Evolutionary conservation across 2,888 invertebrate species (phyloP).

Genomic region (Desoria tigrina): DNA sequence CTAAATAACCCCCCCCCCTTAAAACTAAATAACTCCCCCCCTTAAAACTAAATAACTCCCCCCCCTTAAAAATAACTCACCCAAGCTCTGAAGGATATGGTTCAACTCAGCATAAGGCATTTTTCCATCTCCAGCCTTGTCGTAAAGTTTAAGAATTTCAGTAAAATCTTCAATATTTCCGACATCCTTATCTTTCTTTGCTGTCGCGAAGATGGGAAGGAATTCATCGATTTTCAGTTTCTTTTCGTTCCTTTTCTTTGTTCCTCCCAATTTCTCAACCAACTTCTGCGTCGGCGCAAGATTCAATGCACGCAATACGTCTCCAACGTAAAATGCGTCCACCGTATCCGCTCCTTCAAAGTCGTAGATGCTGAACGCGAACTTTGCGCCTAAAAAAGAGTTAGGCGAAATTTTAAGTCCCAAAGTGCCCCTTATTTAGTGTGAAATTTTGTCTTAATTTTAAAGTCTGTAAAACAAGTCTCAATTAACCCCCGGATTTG

Average conservation of each 20-base stretch:
- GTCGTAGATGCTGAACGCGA: conserved; percentile 94
- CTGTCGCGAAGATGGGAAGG: conserved; percentile 94
- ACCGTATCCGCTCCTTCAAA: conserved; percentile 84
- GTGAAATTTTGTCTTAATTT: conserved; percentile 10
- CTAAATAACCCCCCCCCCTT: no score
- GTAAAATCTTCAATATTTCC: conserved; percentile 98
- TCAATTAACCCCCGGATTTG: no score
- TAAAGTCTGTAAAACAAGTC: not conserved
- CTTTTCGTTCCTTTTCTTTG: conserved; percentile 96
- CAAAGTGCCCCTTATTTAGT: not conserved
- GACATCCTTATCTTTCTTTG: conserved; percentile 95
- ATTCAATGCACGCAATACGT: conserved; percentile 90
- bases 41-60: no score
- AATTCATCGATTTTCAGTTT: conserved; percentile 92
- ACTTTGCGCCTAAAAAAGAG: conserved; percentile 71
- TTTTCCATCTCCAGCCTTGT: conserved; percentile 94
- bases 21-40: no score
- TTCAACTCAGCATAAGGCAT: conserved; percentile 96
- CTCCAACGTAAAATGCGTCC: conserved; percentile 90
- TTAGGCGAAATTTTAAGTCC: no score
- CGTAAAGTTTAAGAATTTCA: conserved; percentile 99
- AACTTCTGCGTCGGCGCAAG: conserved; percentile 90
- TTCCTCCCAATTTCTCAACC: conserved; percentile 92
- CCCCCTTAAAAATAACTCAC: no score
- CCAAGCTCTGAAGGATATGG: conserved; percentile 90